Conservation (phyloP, 1,140 invertebrate genomes). For the Teleopsis dalmanni region DNA sequence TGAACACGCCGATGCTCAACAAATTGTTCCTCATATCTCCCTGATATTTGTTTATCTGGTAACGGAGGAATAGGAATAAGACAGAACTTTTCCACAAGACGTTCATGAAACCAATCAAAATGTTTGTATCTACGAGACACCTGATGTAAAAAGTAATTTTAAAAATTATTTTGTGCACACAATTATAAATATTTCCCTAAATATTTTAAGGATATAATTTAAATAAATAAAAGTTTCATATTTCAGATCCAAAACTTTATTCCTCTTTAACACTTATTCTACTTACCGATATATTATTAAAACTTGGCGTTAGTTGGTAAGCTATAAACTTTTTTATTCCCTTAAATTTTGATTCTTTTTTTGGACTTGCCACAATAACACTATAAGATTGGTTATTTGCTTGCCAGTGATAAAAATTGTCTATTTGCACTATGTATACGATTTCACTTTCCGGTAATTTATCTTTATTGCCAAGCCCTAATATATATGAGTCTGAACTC, state of each 20-base stretch:
- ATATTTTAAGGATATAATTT: not conserved
- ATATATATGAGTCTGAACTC: slow-evolving; percentile 64
- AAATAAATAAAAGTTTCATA: not conserved
- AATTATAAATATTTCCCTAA: not conserved
- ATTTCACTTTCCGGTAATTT: slow-evolving; percentile 67
- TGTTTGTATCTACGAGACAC: slow-evolving; percentile 91
- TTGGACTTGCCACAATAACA: slow-evolving; percentile 86
- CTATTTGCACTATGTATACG: slow-evolving; percentile 65
- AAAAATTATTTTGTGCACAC: too few species aligned
- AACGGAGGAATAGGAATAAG: slow-evolving; percentile 91
- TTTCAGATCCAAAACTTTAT: not conserved
- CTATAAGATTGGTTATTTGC: slow-evolving; percentile 63
- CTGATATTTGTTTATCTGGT: slow-evolving; percentile 95
- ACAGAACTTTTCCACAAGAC: slow-evolving; percentile 87
- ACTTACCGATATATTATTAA: slow-evolving; percentile 85
- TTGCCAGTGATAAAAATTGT: slow-evolving; percentile 64
- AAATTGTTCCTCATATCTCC: slow-evolving; percentile 93
- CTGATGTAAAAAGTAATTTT: slow-evolving; percentile 18
- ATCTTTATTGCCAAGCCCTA: slow-evolving; percentile 65
- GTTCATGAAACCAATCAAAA: slow-evolving; percentile 96
- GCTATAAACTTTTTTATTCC: slow-evolving; percentile 96
- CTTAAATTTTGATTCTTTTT: slow-evolving; percentile 95
- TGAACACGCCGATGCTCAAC: slow-evolving; percentile 89
- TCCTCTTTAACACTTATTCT: not conserved
- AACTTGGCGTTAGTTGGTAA: slow-evolving; percentile 91